A percentile compares a stretch with the other conserved stretches of the same genome.
Conservation (phyloP, 2,888 invertebrate species). For the Geophilus truncorum region DNA sequence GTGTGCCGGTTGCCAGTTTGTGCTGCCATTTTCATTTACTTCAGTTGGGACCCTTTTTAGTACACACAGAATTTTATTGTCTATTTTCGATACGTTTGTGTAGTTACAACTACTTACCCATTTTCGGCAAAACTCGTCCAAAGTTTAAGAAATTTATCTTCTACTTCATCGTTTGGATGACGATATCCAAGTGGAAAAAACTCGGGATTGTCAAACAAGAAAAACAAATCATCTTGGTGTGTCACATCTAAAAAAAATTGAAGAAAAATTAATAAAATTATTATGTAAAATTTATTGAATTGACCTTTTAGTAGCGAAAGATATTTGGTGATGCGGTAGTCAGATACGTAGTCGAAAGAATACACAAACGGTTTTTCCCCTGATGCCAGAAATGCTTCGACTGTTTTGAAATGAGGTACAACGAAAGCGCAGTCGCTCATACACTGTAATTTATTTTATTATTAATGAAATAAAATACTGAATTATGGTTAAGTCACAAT, state of each 20-base stretch:
- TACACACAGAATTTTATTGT: too few relatives aligned
- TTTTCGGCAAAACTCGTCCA: constrained; percentile 22
- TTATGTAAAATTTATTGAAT: too few relatives aligned
- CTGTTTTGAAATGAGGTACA: neutral
- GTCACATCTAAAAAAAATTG: neutral
- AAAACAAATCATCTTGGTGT: constrained; percentile 16
- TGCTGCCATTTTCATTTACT: too few relatives aligned
- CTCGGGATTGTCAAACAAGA: neutral
- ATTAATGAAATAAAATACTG: too few relatives aligned
- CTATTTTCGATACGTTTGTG: too few relatives aligned
- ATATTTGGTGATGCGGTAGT: neutral
- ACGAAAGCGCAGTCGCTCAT: neutral
- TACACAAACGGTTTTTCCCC: neutral
- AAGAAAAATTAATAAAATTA: neutral
- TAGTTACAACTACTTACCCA: too few relatives aligned
- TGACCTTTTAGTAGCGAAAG: neutral
- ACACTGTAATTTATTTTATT: neutral
- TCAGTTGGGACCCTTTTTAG: too few relatives aligned
- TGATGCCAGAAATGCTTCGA: neutral
- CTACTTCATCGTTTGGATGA: neutral
- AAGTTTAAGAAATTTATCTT: constrained; percentile 13
- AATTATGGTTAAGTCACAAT: neutral
- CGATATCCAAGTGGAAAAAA: neutral
- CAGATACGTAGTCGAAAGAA: neutral
- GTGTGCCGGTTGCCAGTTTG: too few relatives aligned